Conservation (phyloP, 2,113 vertebrate species). For the Pluvialis apricaria region DNA sequence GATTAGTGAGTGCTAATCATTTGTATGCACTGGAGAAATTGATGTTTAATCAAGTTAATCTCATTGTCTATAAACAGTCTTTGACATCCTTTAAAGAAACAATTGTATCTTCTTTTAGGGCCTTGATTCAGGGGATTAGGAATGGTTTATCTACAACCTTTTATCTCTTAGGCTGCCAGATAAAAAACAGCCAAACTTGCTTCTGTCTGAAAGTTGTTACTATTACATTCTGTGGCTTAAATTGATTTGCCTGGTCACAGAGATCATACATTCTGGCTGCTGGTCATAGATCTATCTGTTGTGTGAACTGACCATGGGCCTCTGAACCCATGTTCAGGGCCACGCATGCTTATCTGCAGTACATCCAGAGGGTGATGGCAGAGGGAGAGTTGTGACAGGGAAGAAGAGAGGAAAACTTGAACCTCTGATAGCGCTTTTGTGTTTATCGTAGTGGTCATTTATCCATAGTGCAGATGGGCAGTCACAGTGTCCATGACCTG, state of each 20-base stretch:
- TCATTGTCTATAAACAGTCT: conserved; percentile 23
- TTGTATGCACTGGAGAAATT: conserved; percentile 16
- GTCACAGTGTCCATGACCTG: neutral
- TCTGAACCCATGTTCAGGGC: neutral
- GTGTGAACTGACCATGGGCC: neutral
- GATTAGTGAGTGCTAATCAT: neutral
- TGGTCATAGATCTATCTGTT: neutral
- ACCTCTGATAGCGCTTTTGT: neutral
- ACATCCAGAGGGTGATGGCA: neutral
- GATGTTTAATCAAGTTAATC: neutral
- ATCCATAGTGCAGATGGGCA: neutral
- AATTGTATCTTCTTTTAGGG: neutral
- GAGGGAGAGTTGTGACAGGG: neutral
- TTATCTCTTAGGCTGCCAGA: neutral
- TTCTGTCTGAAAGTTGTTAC: neutral
- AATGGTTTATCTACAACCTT: neutral
- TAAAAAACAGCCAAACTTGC: neutral
- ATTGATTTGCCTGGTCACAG: neutral
- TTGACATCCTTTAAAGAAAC: neutral
- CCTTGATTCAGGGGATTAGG: neutral
- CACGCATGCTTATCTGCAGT: neutral
- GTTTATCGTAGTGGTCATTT: neutral
- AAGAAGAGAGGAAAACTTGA: neutral
- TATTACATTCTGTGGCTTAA: neutral
- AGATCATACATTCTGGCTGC: neutral